Evolutionary conservation across 2,888 invertebrate species (phyloP).

Genomic region (Falcaria lacertinaria): DNA sequence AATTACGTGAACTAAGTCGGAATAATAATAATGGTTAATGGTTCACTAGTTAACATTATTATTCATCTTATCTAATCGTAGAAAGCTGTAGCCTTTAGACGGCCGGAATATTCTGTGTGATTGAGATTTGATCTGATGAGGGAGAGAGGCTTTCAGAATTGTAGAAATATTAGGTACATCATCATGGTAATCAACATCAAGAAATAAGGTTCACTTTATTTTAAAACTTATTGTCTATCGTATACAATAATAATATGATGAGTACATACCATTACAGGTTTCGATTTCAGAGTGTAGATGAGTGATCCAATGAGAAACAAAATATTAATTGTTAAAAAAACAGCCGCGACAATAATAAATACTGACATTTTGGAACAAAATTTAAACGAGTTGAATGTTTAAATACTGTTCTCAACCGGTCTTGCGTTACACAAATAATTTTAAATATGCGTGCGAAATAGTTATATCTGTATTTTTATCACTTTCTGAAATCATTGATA

Average conservation of each 20-base stretch:
- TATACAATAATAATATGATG: background rate
- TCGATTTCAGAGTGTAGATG: slow-evolving; percentile 26
- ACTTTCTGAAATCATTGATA: background rate
- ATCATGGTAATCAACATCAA: no score
- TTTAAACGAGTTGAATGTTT: background rate
- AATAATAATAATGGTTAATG: no score
- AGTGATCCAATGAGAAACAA: slow-evolving; percentile 36
- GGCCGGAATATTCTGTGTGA: no score
- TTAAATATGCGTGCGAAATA: background rate
- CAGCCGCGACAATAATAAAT: slow-evolving; percentile 30
- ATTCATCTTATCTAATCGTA: no score
- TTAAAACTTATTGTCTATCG: background rate
- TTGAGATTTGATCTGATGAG: no score
- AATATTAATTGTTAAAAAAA: slow-evolving; percentile 31
- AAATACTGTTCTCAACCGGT: background rate
- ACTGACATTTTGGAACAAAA: slow-evolving; percentile 15
- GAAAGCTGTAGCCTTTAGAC: no score
- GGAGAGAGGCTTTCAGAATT: no score
- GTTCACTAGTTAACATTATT: no score
- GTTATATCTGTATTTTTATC: background rate
- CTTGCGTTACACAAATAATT: background rate
- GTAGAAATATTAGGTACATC: no score
- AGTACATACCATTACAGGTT: slow-evolving; percentile 27
- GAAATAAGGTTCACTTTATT: no score
- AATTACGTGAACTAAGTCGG: no score